A percentile compares a stretch with the other conserved stretches of the same genome.
Conservation (phyloP, 2,888 invertebrate genomes). For the Furcula furcula region DNA sequence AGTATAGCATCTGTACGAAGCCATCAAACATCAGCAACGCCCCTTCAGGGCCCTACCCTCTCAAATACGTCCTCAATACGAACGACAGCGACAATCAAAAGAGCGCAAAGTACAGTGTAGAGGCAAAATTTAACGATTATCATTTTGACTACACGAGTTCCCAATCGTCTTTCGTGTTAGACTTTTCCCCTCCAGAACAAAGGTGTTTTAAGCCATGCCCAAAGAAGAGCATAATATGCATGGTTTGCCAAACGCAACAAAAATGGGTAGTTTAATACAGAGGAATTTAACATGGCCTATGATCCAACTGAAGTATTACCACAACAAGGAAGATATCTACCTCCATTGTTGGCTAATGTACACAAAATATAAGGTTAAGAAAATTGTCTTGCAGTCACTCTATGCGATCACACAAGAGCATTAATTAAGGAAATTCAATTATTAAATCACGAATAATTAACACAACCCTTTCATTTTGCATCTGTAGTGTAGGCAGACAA, state of each 20-base stretch:
- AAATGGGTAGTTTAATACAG: conserved; percentile 1
- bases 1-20: conserved; percentile 67
- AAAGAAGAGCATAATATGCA: conserved; percentile 46
- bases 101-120: conserved; percentile 57
- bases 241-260: conserved; percentile 29
- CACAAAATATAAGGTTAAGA: conserved; percentile 9
- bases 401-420: conserved; percentile 4
- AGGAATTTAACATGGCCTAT: neutral
- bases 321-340: conserved; percentile 3
- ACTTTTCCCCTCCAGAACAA: conserved; percentile 66
- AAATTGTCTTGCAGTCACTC: conserved; percentile 3
- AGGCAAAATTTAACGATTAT: conserved; percentile 71
- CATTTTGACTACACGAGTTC: conserved; percentile 73
- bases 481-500: too few relatives aligned
- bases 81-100: conserved; percentile 23
- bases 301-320: neutral
- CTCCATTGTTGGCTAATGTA: conserved; percentile 12
- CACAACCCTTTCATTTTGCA: too few relatives aligned
- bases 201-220: conserved; percentile 54
- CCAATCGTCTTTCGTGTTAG: conserved; percentile 65
- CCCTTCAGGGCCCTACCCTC: conserved; percentile 64
- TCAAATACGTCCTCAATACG: conserved; percentile 68
- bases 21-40: conserved; percentile 63
- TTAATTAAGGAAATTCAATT: neutral
- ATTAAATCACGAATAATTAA: too few relatives aligned